These are phyloP conservation scores for Matsumurasca onukii DNA, from an alignment of 1,140 invertebrate species.

Conservation along the genomic window DNA sequence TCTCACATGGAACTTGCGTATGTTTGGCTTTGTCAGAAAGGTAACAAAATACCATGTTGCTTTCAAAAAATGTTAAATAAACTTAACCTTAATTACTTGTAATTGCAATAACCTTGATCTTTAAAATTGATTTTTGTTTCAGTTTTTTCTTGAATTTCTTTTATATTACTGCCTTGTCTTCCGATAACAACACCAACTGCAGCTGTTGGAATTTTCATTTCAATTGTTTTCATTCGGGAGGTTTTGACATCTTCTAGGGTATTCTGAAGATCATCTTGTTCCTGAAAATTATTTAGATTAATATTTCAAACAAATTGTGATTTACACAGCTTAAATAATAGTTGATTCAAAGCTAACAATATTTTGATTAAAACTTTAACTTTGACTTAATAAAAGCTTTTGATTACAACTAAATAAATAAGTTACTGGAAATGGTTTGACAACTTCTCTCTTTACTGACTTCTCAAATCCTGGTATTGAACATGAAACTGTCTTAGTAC, in stretches of 20 bases:
- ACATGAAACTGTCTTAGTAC: no score
- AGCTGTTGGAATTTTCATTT: constrained; percentile 52
- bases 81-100: constrained; percentile 14
- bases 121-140: constrained; percentile 67
- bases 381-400: background rate
- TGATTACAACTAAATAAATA: background rate
- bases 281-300: constrained; percentile 18
- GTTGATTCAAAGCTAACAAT: background rate
- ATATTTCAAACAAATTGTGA: background rate
- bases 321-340: background rate
- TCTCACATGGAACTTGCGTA: no score
- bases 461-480: no score
- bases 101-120: constrained; percentile 42
- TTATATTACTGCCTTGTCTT: constrained; percentile 64
- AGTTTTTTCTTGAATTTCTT: constrained; percentile 67
- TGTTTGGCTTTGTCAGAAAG: no score
- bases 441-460: background rate
- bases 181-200: constrained; percentile 58
- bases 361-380: background rate
- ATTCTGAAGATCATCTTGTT: constrained; percentile 29
- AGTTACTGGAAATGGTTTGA: background rate
- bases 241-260: constrained; percentile 35
- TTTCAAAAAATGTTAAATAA: no score
- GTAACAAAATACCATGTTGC: no score
- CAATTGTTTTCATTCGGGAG: constrained; percentile 45